Evolutionary conservation across 2,113 vertebrate genomes (phyloP).

Genomic region (Eulacestoma nigropectus): DNA sequence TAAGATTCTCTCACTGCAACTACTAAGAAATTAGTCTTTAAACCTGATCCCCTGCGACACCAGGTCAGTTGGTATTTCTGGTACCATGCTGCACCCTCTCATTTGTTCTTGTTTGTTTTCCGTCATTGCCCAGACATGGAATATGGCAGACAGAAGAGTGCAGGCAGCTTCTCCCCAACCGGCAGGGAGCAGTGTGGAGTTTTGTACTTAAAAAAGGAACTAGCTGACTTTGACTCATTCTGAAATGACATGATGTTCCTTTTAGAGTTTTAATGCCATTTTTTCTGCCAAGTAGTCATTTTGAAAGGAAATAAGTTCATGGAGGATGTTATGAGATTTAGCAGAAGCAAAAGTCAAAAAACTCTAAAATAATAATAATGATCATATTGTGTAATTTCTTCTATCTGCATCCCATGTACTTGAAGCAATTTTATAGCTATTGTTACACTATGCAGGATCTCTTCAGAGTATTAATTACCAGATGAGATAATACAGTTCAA

Average conservation of each 20-base stretch:
- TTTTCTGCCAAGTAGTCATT: slow-evolving; percentile 28
- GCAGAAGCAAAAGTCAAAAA: background rate
- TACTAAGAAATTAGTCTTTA: background rate
- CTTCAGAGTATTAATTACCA: background rate
- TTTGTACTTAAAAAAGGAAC: background rate
- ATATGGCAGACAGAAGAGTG: background rate
- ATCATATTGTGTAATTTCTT: slow-evolving; percentile 8
- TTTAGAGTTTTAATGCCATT: slow-evolving; percentile 38
- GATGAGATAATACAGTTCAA: background rate
- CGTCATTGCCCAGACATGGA: background rate
- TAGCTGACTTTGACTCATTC: slow-evolving; percentile 24
- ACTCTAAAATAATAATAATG: background rate
- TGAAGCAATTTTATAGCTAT: slow-evolving; percentile 38
- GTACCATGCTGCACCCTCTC: background rate
- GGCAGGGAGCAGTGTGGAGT: background rate
- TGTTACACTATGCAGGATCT: background rate
- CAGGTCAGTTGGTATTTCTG: background rate
- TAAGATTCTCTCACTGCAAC: background rate
- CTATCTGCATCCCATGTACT: background rate
- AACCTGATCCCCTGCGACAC: background rate
- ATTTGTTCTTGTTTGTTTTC: background rate
- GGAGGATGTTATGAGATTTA: slow-evolving; percentile 34
- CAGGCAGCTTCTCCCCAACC: background rate
- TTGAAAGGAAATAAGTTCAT: slow-evolving; percentile 45
- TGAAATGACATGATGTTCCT: background rate